Evolutionary conservation across 2,888 invertebrate species (phyloP).

Genomic region (Limnephilus rhombicus): DNA sequence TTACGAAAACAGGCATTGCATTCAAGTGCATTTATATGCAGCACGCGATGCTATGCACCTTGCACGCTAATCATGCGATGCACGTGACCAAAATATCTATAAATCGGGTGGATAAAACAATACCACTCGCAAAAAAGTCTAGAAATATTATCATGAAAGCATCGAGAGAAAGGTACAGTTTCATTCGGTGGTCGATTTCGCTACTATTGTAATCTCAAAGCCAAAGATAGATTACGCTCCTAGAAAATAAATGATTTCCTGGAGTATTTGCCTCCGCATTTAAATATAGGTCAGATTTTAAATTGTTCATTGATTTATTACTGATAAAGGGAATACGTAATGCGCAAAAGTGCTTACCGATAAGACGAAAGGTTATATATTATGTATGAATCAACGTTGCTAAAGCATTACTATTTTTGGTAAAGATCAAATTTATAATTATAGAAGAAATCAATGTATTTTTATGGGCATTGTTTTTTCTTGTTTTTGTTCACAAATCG

Average conservation of each 20-base stretch:
- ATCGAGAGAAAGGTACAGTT: not conserved
- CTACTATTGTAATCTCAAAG: not conserved
- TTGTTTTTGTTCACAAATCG: too few relatives aligned
- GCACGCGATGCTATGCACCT: constrained; percentile 38
- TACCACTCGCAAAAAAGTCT: not conserved
- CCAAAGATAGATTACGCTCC: not conserved
- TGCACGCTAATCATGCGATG: not conserved
- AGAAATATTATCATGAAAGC: not conserved
- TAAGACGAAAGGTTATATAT: not conserved
- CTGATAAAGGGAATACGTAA: not conserved
- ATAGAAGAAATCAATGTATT: too few relatives aligned
- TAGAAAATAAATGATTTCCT: not conserved
- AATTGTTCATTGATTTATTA: not conserved
- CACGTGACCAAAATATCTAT: not conserved
- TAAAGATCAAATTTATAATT: too few relatives aligned
- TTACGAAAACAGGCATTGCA: not conserved
- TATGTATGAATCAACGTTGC: too few relatives aligned
- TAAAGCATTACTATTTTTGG: too few relatives aligned
- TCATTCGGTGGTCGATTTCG: not conserved
- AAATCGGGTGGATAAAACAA: not conserved
- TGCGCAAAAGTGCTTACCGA: not conserved
- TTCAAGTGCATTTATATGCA: constrained; percentile 26
- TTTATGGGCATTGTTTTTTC: too few relatives aligned
- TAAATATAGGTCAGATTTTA: not conserved
- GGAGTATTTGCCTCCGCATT: not conserved